Percentiles rank a stretch among this genome's conserved stretches.
These are phyloP conservation scores for Pteropus rufus DNA, from an alignment of 2,797 vertebrate genomes.

Conservation along the genomic window DNA sequence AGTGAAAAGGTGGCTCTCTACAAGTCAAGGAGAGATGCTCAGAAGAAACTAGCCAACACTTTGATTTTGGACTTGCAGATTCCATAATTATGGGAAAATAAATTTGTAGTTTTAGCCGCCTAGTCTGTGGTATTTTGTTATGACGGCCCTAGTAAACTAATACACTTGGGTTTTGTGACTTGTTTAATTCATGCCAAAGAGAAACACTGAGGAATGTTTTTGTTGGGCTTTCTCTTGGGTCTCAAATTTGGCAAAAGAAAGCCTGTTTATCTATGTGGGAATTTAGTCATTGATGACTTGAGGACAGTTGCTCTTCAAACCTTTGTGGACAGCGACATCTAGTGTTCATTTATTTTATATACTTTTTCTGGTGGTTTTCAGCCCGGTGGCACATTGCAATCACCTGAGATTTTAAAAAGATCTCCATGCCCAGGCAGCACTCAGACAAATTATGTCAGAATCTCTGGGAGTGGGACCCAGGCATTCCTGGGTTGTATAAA, in stretches of 20 bases:
- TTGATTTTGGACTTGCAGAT: neutral
- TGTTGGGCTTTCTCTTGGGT: neutral
- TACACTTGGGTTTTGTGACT: neutral
- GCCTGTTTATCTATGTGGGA: neutral
- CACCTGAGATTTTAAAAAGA: neutral
- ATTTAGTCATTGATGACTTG: neutral
- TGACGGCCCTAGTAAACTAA: neutral
- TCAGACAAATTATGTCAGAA: neutral
- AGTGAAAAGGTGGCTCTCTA: too few species aligned
- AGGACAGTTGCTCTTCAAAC: neutral
- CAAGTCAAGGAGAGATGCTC: neutral
- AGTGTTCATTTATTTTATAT: constrained; percentile 29
- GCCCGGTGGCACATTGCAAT: neutral
- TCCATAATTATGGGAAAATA: neutral
- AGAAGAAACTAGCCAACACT: neutral
- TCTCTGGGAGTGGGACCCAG: neutral
- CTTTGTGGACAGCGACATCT: constrained; percentile 68
- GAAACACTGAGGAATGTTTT: neutral
- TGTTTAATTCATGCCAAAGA: neutral
- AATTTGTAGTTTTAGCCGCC: neutral
- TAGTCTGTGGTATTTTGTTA: neutral
- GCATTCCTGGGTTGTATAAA: neutral
- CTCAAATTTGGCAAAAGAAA: neutral
- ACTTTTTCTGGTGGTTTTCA: neutral
- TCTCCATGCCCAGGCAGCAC: neutral